phyloP scores from a whole-genome alignment of 2,113 vertebrate genomes.

The Ranitomeya imitator region DNA sequence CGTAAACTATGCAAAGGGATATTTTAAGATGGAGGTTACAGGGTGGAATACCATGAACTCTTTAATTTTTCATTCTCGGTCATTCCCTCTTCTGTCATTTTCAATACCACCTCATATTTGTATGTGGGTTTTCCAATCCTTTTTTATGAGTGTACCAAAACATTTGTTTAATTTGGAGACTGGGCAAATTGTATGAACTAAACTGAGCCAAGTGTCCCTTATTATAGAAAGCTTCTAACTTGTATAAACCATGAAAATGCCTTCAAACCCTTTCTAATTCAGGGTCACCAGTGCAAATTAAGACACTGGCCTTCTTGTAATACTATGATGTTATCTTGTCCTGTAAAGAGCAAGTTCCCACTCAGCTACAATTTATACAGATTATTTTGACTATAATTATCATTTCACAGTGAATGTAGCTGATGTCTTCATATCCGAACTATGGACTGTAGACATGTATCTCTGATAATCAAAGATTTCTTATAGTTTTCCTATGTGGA shows the following conservation, averaged over 20 bases:
- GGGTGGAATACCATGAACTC: not conserved
- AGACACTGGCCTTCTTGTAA: not conserved
- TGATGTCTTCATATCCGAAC: too few species aligned
- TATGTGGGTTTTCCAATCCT: not conserved
- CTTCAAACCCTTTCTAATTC: not conserved
- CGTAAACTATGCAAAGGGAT: not conserved
- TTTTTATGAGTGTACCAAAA: not conserved
- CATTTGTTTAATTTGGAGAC: not conserved
- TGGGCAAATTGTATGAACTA: not conserved
- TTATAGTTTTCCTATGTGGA: too few species aligned
- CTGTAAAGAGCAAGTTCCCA: too few species aligned
- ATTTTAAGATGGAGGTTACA: not conserved
- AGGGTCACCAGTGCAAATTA: not conserved
- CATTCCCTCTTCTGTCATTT: constrained; percentile 11
- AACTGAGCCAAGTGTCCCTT: not conserved
- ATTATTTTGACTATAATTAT: too few species aligned
- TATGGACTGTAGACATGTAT: too few species aligned
- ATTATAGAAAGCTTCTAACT: not conserved
- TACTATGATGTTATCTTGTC: not conserved
- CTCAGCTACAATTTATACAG: too few species aligned
- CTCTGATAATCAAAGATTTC: too few species aligned
- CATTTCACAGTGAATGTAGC: too few species aligned
- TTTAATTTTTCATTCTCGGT: not conserved
- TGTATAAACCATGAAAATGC: not conserved
- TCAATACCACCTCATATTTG: constrained; percentile 1